Evolutionary conservation across 2,888 invertebrate genomes (phyloP), one percentile per base, ranked within the genome.

Genomic region (Lomographa bimaculata): DNA sequence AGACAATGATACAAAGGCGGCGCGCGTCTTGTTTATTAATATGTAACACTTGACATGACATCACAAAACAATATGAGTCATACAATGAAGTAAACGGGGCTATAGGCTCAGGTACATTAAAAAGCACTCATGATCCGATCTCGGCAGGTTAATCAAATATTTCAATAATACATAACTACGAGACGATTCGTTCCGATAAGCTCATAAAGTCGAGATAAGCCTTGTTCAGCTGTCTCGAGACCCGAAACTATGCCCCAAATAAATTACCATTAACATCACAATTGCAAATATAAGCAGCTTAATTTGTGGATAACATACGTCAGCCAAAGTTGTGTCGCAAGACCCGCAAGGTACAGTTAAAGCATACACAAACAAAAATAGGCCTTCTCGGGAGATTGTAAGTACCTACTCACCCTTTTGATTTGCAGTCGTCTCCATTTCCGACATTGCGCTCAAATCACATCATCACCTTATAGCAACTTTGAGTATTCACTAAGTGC

Each of bases 401-500:
- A 9, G 4, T 1, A 1, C n/a, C 58, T 69, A 78, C 86, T 84
- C 60, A 86, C 89, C 85, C 71, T 79, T 85, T 64, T 76, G 80
- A 77, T 79, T 86, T 69, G 75, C 71, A 76, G 80, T 83, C 63
- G 82, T 74, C 78, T 85, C 85, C 87, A 89, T 87, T 78, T 77
- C 80, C 64, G 60, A 58, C 54, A 58, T 48, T 57, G 59, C 57
- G 54, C 64, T 64, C 54, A 64, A 69, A 79, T 84, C 78, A 85
- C 87, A 84, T 82, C 69, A 84, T 86, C 78, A 83, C 84, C 60
- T n/a, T 61, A 39, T 60, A 57, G 50, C 32, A 46, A 46, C 38
- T 36, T 46, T 37, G 48, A 49, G 46, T 37, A 55, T 44, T 36
- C 49, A 56, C 38, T 44, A 28, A 40, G 23, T 46, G 39, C 54